phyloP scores from a whole-genome alignment of 2,113 vertebrate genomes.

The Ornithorhynchus anatinus region DNA sequence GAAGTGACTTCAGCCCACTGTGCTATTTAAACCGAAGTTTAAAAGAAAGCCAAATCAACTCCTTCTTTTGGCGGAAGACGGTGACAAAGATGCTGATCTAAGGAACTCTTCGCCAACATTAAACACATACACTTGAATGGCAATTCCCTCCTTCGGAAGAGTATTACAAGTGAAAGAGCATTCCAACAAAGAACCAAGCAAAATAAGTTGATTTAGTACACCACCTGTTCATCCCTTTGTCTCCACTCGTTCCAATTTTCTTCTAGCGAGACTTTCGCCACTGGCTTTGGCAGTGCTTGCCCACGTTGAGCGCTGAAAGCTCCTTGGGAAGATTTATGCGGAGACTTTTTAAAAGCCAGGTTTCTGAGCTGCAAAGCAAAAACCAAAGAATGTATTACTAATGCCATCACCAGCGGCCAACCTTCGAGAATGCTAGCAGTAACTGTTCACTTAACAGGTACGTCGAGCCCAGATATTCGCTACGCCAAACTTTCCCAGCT shows the following conservation, averaged over 20 bases:
- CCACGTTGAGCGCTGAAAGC: conserved; percentile 77
- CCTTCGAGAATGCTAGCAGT: no score
- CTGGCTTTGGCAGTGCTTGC: conserved; percentile 63
- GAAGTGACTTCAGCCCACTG: no score
- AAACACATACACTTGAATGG: not conserved
- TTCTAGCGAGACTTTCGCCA: conserved; percentile 64
- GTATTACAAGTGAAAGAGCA: not conserved
- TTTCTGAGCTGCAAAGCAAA: conserved; percentile 82
- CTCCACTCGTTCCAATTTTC: conserved; percentile 93
- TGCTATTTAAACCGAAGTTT: no score
- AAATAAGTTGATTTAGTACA: not conserved
- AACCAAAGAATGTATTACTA: not conserved
- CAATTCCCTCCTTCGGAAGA: not conserved
- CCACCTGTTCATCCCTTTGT: conserved; percentile 90
- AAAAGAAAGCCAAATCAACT: conserved; percentile 1
- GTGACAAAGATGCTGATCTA: not conserved
- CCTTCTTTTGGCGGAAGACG: not conserved
- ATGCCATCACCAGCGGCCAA: no score
- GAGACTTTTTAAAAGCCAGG: conserved; percentile 94
- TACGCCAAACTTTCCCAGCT: no score
- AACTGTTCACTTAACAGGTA: no score
- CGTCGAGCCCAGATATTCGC: no score
- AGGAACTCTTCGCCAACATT: not conserved
- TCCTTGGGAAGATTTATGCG: conserved; percentile 81
- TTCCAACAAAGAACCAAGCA: not conserved